These are phyloP conservation scores for Hucho hucho DNA, from an alignment of 2,113 vertebrate species.

Conservation along the genomic window DNA sequence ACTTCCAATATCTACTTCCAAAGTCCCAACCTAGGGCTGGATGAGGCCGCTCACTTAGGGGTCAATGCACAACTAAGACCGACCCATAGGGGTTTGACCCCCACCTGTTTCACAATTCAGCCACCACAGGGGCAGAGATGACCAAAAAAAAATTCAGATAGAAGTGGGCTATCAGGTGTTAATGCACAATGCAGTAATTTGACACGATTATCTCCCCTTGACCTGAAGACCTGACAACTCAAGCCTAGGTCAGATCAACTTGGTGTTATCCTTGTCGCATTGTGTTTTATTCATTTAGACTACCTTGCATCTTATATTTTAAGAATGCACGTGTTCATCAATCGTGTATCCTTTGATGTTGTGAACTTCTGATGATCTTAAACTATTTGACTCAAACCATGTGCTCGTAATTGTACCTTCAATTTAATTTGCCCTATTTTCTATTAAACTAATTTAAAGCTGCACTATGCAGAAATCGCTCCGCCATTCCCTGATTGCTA, in stretches of 20 bases:
- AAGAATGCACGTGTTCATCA: not conserved
- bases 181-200: slow-evolving; percentile 28
- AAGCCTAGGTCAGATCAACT: slow-evolving; percentile 15
- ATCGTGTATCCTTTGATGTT: not conserved
- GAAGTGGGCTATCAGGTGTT: slow-evolving; percentile 30
- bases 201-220: slow-evolving; percentile 25
- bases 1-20: slow-evolving; percentile 14
- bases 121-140: slow-evolving; percentile 4
- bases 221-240: slow-evolving; percentile 8
- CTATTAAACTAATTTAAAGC: not conserved
- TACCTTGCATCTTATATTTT: not conserved
- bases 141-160: slow-evolving; percentile 9
- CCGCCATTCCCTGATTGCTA: too few relatives aligned
- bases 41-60: slow-evolving; percentile 18
- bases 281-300: slow-evolving; percentile 19
- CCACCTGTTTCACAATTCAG: slow-evolving; percentile 1
- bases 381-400: not conserved
- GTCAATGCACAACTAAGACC: slow-evolving; percentile 32
- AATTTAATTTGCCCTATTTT: not conserved
- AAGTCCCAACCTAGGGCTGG: slow-evolving; percentile 3
- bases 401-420: too few relatives aligned
- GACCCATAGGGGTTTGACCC: slow-evolving; percentile 26
- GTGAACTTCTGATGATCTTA: not conserved
- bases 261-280: slow-evolving; percentile 31
- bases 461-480: too few relatives aligned